These are phyloP conservation scores for Lasioglossum lativentre DNA, from an alignment of 2,888 invertebrate genomes.

Conservation along the genomic window DNA sequence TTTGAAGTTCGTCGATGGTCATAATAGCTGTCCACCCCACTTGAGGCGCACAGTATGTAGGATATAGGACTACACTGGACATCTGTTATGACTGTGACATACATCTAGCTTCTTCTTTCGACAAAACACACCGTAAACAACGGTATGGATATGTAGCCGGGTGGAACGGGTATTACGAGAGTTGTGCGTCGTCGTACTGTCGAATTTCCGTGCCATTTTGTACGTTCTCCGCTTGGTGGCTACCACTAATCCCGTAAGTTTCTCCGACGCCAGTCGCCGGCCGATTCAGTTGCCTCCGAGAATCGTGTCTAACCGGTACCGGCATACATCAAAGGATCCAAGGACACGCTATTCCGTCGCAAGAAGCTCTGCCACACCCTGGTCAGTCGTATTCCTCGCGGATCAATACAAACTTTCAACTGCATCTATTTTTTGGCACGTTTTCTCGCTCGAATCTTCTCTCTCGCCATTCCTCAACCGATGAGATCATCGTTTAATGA, in stretches of 20 bases:
- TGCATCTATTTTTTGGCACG: neutral
- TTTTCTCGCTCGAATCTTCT: neutral
- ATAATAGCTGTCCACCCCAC: neutral
- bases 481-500: constrained; percentile 43
- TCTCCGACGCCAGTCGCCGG: neutral
- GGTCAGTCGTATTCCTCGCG: constrained; percentile 1
- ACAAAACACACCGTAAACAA: neutral
- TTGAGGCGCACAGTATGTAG: neutral
- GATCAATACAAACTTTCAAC: constrained; percentile 47
- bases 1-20: neutral
- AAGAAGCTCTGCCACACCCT: constrained; percentile 61
- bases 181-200: constrained; percentile 2
- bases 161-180: neutral
- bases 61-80: neutral
- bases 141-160: neutral
- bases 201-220: constrained; percentile 12
- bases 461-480: constrained; percentile 5
- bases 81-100: neutral
- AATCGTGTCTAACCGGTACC: constrained; percentile 28
- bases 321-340: constrained; percentile 4
- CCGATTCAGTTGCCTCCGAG: constrained; percentile 49
- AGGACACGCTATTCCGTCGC: neutral
- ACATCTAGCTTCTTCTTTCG: neutral
- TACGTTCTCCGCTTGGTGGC: constrained; percentile 27
- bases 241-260: constrained; percentile 41